Evolutionary conservation across 2,797 vertebrate genomes (phyloP), one percentile per base, ranked within the genome.

Genomic region (Aeoliscus strigatus): DNA sequence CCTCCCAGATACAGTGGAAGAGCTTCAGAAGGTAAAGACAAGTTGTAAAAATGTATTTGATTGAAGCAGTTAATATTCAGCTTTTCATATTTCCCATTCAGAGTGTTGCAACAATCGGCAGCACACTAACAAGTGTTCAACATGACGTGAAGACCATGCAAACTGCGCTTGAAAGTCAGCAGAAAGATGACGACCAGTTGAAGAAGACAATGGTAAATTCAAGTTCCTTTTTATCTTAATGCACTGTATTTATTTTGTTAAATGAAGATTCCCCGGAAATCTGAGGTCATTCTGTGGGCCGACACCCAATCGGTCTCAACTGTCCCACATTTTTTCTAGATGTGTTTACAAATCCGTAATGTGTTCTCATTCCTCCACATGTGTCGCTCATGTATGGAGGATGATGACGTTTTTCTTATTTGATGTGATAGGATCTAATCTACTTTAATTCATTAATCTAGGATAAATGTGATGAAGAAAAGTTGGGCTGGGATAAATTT

Each of bases 31-130:
- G 91, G 96, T 93, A 76, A 71, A 74, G n/a, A 9, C 14, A 39
- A 39, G 6, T 3, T 0, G 3, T 8, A 14, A 37, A 23, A 21
- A 27, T 8, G 21, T 4, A 9, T 12, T n/a, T 45, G 5, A 8
- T 32, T 44, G 3, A 23, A 23, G 16, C 8, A 9, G 4, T 34
- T 6, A 8, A 6, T 32, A 0, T 14, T 39, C 50, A n/a, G 2
- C 11, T 14, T 32, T 4, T 8, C 9, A 49, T 4, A 51, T 36
- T 64, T 88, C 21, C 2, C 14, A 21, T 26, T 10, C 74, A 98
- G 96, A 98, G 92, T 38, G 93, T 98, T 16, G 96, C 95, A 3
- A 93, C 91, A 18, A 93, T 98, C 58, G 95, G 94, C 21, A 98
- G 91, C 84, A 96, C 92, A 1, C 83, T 98, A 59, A 97, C 92